phyloP scores from a whole-genome alignment of 2,888 invertebrate species.

The Pyralis farinalis region DNA sequence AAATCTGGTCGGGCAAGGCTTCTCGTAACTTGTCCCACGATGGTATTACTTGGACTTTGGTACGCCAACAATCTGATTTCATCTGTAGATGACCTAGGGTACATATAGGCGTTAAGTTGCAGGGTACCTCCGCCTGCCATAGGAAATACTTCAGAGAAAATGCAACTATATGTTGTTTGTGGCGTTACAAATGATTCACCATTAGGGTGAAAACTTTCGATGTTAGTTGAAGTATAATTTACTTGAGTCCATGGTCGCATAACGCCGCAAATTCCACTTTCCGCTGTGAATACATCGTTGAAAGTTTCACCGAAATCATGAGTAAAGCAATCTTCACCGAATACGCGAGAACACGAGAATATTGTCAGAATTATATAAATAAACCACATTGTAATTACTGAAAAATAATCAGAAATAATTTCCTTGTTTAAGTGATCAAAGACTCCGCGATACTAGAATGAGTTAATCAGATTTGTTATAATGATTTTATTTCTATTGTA shows the following conservation, averaged over 20 bases:
- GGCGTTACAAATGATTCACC: not conserved
- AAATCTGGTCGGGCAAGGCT: not conserved
- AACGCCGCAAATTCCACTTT: not conserved
- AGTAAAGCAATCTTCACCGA: not conserved
- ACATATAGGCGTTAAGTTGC: not conserved
- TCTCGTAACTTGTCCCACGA: not conserved
- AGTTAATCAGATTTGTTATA: too few species aligned
- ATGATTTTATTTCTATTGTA: too few species aligned
- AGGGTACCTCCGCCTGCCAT: not conserved
- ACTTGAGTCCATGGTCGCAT: not conserved
- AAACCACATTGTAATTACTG: too few species aligned
- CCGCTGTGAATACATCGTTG: not conserved
- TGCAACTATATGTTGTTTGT: not conserved
- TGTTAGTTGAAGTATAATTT: not conserved
- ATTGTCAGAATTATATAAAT: too few species aligned
- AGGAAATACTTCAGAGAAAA: not conserved
- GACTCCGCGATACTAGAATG: too few species aligned
- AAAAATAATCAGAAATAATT: too few species aligned
- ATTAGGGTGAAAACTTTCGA: not conserved
- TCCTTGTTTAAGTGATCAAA: too few species aligned
- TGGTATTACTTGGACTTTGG: not conserved
- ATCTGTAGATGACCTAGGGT: not conserved
- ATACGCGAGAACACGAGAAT: not conserved
- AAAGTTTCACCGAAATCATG: not conserved
- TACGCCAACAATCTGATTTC: not conserved